Conservation (phyloP, 2,797 vertebrate genomes). For the Potorous gilbertii region DNA sequence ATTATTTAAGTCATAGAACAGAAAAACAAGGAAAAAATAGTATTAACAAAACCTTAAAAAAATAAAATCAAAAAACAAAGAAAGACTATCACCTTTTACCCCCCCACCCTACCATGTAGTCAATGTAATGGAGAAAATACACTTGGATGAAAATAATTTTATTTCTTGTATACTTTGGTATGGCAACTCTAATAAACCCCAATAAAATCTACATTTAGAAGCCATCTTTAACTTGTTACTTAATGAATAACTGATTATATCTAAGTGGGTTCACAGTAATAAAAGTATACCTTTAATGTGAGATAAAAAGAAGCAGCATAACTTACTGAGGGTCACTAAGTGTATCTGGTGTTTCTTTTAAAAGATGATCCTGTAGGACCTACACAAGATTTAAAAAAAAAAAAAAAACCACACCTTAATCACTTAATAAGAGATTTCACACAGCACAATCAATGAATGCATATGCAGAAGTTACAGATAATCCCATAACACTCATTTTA, state of each 20-base stretch:
- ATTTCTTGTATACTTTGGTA: neutral
- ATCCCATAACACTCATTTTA: neutral
- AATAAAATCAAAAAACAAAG: neutral
- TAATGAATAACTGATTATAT: neutral
- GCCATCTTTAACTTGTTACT: neutral
- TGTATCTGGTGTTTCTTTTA: constrained; percentile 96
- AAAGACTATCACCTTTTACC: neutral
- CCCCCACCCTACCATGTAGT: neutral
- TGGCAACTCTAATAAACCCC: neutral
- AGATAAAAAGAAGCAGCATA: neutral
- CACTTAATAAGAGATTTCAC: constrained; percentile 30
- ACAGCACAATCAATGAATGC: neutral
- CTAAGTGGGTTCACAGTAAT: neutral
- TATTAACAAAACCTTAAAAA: neutral
- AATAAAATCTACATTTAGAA: neutral
- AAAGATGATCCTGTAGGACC: constrained; percentile 95
- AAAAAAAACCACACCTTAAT: constrained; percentile 13
- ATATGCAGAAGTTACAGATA: neutral
- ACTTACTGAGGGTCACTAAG: constrained; percentile 97
- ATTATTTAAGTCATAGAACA: constrained; percentile 1
- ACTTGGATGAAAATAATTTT: neutral
- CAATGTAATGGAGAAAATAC: neutral
- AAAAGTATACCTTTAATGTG: neutral
- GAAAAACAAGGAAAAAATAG: neutral
- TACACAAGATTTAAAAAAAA: constrained; percentile 68